These are phyloP conservation scores for Pangasius sanitwongsei DNA, from an alignment of 2,797 vertebrate species.

Conservation along the genomic window DNA sequence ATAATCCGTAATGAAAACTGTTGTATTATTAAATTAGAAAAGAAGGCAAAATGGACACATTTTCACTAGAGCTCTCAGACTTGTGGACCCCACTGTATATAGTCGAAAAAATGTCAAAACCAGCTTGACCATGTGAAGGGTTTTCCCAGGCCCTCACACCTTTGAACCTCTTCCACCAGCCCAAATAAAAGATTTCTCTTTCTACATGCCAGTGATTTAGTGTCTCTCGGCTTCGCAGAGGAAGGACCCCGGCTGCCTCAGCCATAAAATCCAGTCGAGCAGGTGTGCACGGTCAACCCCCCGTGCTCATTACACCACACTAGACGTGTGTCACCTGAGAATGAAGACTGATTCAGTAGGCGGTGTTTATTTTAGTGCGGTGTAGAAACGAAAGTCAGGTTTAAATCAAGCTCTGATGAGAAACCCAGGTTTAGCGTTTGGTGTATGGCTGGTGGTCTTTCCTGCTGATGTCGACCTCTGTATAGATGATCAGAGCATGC, in stretches of 20 bases:
- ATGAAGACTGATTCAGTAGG: constrained; percentile 33
- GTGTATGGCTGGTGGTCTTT: not conserved
- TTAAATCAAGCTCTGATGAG: constrained; percentile 28
- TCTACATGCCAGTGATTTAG: constrained; percentile 47
- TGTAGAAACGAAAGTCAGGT: constrained; percentile 17
- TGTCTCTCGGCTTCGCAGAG: constrained; percentile 42
- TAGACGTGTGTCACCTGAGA: constrained; percentile 20
- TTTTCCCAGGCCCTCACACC: not conserved
- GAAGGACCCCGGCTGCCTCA: constrained; percentile 53
- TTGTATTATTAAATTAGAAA: not conserved
- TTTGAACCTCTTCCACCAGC: not conserved
- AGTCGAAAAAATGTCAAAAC: not conserved
- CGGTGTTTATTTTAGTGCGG: constrained; percentile 35
- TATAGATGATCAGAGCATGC: not conserved
- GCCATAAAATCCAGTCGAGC: constrained; percentile 57
- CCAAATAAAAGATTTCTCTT: constrained; percentile 56
- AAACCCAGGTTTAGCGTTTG: not conserved
- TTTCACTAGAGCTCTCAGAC: not conserved
- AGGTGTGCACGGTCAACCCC: constrained; percentile 50
- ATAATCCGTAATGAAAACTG: not conserved
- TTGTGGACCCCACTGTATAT: not conserved
- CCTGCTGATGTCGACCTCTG: not conserved
- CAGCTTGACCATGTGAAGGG: not conserved
- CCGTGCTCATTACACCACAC: not conserved
- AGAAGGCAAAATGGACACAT: not conserved